Percentiles rank a stretch among this genome's conserved stretches.
Evolutionary conservation across 2,888 invertebrate species (phyloP).

Genomic region (Lepetodrilus schrolli): DNA sequence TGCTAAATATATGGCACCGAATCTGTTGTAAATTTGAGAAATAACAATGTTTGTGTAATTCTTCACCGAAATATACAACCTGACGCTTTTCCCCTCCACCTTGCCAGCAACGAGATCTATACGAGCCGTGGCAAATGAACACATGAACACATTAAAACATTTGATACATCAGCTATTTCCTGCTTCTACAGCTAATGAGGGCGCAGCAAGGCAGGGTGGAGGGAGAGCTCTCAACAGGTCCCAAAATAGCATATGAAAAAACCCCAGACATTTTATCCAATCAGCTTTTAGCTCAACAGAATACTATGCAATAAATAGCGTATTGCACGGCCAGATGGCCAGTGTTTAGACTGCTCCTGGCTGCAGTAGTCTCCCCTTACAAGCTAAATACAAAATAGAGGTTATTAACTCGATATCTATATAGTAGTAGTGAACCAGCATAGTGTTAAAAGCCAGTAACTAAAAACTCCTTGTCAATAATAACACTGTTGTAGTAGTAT

Average conservation of each 20-base stretch:
- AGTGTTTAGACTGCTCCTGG: conserved; percentile 21
- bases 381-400: conserved; percentile 17
- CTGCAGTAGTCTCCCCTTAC: neutral
- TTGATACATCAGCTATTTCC: too few relatives aligned
- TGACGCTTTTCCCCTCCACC: too few relatives aligned
- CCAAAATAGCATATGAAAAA: neutral
- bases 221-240: too few relatives aligned
- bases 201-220: too few relatives aligned
- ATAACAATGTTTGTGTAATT: neutral
- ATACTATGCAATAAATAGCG: conserved; percentile 39
- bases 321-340: conserved; percentile 39
- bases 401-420: too few relatives aligned
- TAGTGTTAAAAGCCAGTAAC: too few relatives aligned
- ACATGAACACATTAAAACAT: neutral
- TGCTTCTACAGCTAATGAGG: too few relatives aligned
- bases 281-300: conserved; percentile 30
- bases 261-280: conserved; percentile 17
- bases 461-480: conserved; percentile 21
- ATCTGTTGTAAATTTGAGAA: neutral
- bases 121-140: too few relatives aligned
- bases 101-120: too few relatives aligned
- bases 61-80: neutral
- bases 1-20: conserved; percentile 17
- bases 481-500: neutral
- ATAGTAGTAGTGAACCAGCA: too few relatives aligned